phyloP scores from a whole-genome alignment of 2,888 invertebrate species.

The Nycteola revayana region DNA sequence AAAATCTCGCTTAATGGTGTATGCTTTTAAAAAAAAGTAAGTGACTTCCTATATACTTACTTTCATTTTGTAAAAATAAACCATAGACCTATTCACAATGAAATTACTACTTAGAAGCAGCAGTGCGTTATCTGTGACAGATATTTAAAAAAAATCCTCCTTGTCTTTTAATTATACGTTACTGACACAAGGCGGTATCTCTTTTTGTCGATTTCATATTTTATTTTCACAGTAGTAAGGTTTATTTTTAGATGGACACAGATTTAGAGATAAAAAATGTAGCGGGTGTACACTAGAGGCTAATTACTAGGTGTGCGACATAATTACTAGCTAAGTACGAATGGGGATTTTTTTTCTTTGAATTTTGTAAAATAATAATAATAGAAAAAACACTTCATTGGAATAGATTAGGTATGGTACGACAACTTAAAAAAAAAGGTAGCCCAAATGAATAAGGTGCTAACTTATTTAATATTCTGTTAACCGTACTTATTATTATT shows the following conservation, averaged over 20 bases:
- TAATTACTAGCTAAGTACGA: slow-evolving; percentile 50
- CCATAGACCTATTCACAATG: slow-evolving; percentile 33
- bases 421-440: too few species aligned
- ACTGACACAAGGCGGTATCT: slow-evolving; percentile 27
- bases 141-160: slow-evolving; percentile 48
- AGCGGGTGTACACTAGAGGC: slow-evolving; percentile 38
- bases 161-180: slow-evolving; percentile 53
- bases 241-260: slow-evolving; percentile 32
- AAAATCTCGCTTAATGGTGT: too few species aligned
- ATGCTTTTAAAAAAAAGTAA: too few species aligned
- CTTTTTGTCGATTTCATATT: slow-evolving; percentile 26
- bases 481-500: too few species aligned
- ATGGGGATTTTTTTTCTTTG: slow-evolving; percentile 38
- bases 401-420: too few species aligned
- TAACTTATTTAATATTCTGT: too few species aligned
- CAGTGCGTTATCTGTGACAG: slow-evolving; percentile 49
- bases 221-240: slow-evolving; percentile 35
- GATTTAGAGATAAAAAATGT: slow-evolving; percentile 50
- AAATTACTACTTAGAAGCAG: slow-evolving; percentile 45
- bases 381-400: too few species aligned
- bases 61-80: slow-evolving; percentile 29
- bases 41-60: too few species aligned
- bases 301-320: slow-evolving; percentile 63
- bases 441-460: too few species aligned
- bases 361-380: slow-evolving; percentile 36